These are phyloP conservation scores for Pterois miles DNA, from an alignment of 2,797 vertebrate genomes.

Conservation along the genomic window DNA sequence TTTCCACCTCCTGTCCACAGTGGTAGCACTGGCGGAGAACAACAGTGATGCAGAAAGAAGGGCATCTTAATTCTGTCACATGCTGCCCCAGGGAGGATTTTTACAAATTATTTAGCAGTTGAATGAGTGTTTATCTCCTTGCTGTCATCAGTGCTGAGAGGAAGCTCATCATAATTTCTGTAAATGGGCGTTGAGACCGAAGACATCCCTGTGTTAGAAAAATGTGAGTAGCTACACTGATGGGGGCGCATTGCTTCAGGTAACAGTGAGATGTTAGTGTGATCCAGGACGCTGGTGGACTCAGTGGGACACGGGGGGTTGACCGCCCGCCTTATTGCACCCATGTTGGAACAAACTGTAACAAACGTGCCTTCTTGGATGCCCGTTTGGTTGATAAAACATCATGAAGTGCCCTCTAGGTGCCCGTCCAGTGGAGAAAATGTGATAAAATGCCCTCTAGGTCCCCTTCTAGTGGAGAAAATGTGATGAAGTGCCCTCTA, in stretches of 20 bases:
- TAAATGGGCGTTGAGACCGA: background rate
- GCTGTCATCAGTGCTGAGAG: background rate
- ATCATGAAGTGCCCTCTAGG: too few relatives aligned
- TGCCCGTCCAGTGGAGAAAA: too few relatives aligned
- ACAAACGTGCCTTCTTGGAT: too few relatives aligned
- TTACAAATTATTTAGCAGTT: slow-evolving; percentile 33
- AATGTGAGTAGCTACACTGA: background rate
- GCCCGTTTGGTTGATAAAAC: too few relatives aligned
- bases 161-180: slow-evolving; percentile 14
- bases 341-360: too few relatives aligned
- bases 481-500: too few relatives aligned
- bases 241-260: background rate
- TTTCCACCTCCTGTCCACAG: background rate
- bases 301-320: too few relatives aligned
- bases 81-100: slow-evolving; percentile 1
- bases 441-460: too few relatives aligned
- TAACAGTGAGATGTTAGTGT: background rate
- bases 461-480: too few relatives aligned
- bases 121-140: slow-evolving; percentile 5
- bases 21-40: background rate
- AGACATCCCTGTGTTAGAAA: background rate
- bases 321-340: too few relatives aligned
- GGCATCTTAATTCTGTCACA: slow-evolving; percentile 19
- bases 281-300: background rate
- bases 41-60: background rate